Base-by-base conservation (phyloP, 2,113 vertebrate species). In the Phylloscopus trochiloides region DNA sequence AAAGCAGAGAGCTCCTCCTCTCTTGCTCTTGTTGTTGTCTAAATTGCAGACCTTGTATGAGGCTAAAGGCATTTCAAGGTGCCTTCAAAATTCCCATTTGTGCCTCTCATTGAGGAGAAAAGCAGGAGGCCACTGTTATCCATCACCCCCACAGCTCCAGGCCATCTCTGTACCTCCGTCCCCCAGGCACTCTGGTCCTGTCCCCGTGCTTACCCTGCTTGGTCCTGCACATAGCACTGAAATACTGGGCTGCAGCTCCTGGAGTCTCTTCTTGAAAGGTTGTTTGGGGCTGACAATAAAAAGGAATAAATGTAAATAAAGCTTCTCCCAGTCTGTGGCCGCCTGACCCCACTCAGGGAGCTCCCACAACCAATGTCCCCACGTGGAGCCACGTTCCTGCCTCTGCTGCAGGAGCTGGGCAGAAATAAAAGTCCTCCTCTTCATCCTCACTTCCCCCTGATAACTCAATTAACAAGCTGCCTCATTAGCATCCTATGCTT, bases 391-490 rank as follows among this genome's bases (percentile, higher is more conserved):
- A 16, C 24, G 0, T 25, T 61, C 31, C 63, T 34, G 14, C 9
- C 52, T 55, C 40, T 85, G 50, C 73, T 19, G 3, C 55, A 21
- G 55, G 6, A 86, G 12, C 12, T 20, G 63, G 51, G 78, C 34
- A 88, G 57, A 34, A 40, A 57, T 40, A 25, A 59, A 76, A 36
- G 48, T 40, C 84, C 29, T 90, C 26, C n/a, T 78, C 42, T 36
- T 42, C 51, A 40, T 28, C 52, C 63, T 87, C 55, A 12, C 62
- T 74, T 52, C 17, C 9, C 42, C 31, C 38, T 10, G 10, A 76
- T 79, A 79, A 76, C 88, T 94, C 91, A 65, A 92, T 96, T 95
- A 95, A 78, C 48, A 63, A 68, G 70, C 74, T 45, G 36, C 62
- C 71, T 94, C n/a, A 6, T 94, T 91, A 95, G 54, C n/a, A 24